Conservation (phyloP, 1,140 invertebrate genomes). For the Steinernema khuongi region DNA sequence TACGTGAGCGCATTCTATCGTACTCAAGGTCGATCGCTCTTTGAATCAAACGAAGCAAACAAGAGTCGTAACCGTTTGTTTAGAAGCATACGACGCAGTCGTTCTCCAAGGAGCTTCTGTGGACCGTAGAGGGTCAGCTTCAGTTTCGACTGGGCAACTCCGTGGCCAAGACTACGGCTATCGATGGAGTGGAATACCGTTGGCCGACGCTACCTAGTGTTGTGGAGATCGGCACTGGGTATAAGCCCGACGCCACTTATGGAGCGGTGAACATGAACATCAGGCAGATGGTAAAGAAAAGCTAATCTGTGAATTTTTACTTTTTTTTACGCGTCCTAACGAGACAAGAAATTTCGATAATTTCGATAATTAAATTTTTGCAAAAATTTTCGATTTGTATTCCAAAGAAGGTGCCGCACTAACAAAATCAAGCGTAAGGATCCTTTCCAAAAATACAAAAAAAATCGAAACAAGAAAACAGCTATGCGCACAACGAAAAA, state of each 20-base stretch:
- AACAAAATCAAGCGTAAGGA: too few species aligned
- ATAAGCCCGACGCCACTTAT: background rate
- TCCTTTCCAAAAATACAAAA: too few species aligned
- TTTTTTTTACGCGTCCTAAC: too few species aligned
- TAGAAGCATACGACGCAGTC: background rate
- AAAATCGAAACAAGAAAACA: too few species aligned
- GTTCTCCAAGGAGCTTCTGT: background rate
- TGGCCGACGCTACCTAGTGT: background rate
- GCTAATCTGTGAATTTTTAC: too few species aligned
- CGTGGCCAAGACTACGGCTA: background rate
- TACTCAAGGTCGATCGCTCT: too few species aligned
- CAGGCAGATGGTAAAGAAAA: background rate
- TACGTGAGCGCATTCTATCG: too few species aligned
- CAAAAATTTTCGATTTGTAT: too few species aligned
- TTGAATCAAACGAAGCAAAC: too few species aligned
- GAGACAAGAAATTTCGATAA: too few species aligned
- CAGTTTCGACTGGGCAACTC: background rate
- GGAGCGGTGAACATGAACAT: background rate
- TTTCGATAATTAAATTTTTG: too few species aligned
- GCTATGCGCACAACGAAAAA: background rate
- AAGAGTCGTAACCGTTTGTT: background rate
- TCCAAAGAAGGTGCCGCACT: too few species aligned
- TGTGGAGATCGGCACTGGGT: background rate
- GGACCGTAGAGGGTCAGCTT: constrained; percentile 3
- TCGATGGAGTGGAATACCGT: background rate